These are phyloP conservation scores for Alitta virens DNA, from an alignment of 2,888 invertebrate genomes.

Conservation along the genomic window DNA sequence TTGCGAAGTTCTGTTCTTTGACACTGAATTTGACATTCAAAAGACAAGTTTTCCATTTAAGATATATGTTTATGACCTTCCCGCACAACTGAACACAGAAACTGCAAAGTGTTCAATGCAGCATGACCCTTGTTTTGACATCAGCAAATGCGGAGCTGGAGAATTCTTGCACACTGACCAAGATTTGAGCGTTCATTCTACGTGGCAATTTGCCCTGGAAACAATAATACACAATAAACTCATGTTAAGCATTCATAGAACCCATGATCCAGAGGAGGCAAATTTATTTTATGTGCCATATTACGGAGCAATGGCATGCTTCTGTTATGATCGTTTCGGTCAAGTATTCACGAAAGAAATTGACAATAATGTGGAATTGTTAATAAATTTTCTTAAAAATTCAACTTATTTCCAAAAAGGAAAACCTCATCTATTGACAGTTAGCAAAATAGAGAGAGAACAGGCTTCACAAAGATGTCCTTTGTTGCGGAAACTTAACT, in stretches of 20 bases:
- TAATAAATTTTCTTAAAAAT: not conserved
- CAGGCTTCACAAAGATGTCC: slow-evolving; percentile 31
- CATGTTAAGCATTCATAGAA: slow-evolving; percentile 33
- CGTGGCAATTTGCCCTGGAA: slow-evolving; percentile 34
- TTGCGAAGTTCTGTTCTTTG: not conserved
- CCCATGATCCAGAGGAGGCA: slow-evolving; percentile 30
- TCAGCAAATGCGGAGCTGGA: slow-evolving; percentile 11
- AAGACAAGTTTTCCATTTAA: not conserved
- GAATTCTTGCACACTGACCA: not conserved
- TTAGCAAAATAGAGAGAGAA: slow-evolving; percentile 38
- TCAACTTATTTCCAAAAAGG: slow-evolving; percentile 9
- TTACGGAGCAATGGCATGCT: slow-evolving; percentile 32
- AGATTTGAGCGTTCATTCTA: slow-evolving; percentile 5
- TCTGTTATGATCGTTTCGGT: slow-evolving; percentile 12
- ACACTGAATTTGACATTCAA: not conserved
- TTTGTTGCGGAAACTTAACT: slow-evolving; percentile 27
- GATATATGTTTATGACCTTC: slow-evolving; percentile 19
- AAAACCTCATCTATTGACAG: slow-evolving; percentile 38
- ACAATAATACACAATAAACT: slow-evolving; percentile 36
- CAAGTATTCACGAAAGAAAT: not conserved
- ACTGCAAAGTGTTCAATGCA: slow-evolving; percentile 4
- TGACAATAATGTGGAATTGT: not conserved
- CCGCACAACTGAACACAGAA: slow-evolving; percentile 14
- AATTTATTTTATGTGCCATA: slow-evolving; percentile 38
- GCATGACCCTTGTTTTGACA: slow-evolving; percentile 3